These are phyloP conservation scores for Venustaconcha ellipsiformis DNA, from an alignment of 1,140 invertebrate species.

Conservation along the genomic window DNA sequence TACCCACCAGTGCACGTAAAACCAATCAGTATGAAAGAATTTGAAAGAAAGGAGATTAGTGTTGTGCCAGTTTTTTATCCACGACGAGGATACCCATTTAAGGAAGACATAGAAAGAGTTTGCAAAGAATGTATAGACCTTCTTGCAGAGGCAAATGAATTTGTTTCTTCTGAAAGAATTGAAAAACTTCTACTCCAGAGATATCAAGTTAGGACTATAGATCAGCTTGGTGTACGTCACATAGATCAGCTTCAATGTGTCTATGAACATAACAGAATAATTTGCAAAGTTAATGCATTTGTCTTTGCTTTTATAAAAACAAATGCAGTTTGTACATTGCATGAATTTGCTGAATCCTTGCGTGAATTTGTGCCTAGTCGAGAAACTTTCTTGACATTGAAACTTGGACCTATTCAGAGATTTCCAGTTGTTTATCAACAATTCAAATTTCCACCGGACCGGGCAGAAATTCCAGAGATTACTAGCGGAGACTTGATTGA, in stretches of 20 bases:
- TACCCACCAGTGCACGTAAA: constrained; percentile 1
- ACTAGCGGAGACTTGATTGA: constrained; percentile 59
- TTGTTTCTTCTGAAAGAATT: constrained; percentile 49
- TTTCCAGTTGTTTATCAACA: constrained; percentile 58
- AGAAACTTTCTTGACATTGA: constrained; percentile 49
- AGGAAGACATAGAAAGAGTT: constrained; percentile 41
- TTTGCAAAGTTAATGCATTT: constrained; percentile 59
- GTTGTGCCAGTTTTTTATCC: constrained; percentile 32
- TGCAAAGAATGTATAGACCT: constrained; percentile 57
- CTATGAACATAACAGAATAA: constrained; percentile 42
- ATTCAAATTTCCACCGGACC: constrained; percentile 61
- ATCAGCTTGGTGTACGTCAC: constrained; percentile 32
- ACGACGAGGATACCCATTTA: constrained; percentile 12
- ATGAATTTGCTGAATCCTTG: constrained; percentile 54
- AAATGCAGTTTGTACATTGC: constrained; percentile 55
- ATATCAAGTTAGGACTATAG: constrained; percentile 27
- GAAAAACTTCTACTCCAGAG: constrained; percentile 48
- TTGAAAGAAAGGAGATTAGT: constrained; percentile 39
- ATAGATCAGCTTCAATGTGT: constrained; percentile 43
- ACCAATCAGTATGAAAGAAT: constrained; percentile 27
- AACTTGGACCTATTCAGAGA: constrained; percentile 60
- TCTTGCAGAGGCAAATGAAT: constrained; percentile 49
- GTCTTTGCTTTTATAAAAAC: constrained; percentile 58
- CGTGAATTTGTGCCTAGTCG: constrained; percentile 50
- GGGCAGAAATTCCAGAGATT: constrained; percentile 57